A percentile compares a stretch with the other conserved stretches of the same genome.
Conservation (phyloP, 1,140 invertebrate species). For the Achroia grisella region DNA sequence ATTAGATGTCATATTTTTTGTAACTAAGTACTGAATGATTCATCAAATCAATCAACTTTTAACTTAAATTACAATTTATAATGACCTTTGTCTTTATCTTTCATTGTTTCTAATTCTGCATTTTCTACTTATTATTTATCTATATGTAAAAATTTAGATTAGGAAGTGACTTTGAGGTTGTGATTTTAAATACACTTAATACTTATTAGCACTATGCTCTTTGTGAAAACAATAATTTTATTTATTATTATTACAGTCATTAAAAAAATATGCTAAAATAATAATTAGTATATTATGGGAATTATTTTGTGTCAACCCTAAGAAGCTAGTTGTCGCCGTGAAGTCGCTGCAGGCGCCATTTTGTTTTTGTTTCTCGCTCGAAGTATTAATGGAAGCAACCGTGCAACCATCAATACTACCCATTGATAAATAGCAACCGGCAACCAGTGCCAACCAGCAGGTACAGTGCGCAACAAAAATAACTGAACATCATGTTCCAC, state of each 20-base stretch:
- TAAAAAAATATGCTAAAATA: background rate
- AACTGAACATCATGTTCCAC: slow-evolving; percentile 4
- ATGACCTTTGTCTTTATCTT: too few relatives aligned
- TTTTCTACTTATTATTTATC: too few relatives aligned
- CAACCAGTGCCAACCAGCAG: too few relatives aligned
- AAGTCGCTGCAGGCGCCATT: slow-evolving; percentile 9
- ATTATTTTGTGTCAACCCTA: slow-evolving; percentile 10
- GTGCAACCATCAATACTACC: slow-evolving; percentile 19
- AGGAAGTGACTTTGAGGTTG: too few relatives aligned
- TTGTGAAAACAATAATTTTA: background rate
- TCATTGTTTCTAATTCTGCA: too few relatives aligned
- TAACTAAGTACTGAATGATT: too few relatives aligned
- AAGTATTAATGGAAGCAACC: slow-evolving; percentile 26
- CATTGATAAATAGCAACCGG: slow-evolving; percentile 30
- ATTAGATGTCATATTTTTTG: too few relatives aligned
- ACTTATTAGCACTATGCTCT: too few relatives aligned
- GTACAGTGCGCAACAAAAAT: slow-evolving; percentile 5
- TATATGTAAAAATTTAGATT: too few relatives aligned
- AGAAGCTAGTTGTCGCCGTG: slow-evolving; percentile 10
- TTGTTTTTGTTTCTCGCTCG: slow-evolving; percentile 27
- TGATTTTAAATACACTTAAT: too few relatives aligned
- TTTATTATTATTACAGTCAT: background rate
- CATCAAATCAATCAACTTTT: too few relatives aligned
- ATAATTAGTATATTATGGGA: slow-evolving; percentile 4
- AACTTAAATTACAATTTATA: too few relatives aligned